phyloP scores from a whole-genome alignment of 2,888 invertebrate genomes.

The Eledone cirrhosa region DNA sequence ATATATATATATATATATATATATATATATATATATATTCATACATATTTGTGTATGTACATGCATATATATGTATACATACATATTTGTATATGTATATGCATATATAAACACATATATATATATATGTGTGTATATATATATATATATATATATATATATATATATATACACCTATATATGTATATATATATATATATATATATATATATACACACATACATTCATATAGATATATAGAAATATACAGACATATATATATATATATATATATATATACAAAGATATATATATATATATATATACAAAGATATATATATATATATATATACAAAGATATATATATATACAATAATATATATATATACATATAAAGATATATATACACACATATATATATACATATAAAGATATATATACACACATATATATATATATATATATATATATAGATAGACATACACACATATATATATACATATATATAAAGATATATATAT shows the following conservation, averaged over 20 bases:
- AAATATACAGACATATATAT: background rate
- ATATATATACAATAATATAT: background rate
- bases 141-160: conserved; percentile 5
- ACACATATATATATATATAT: background rate
- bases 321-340: background rate
- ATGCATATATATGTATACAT: no score
- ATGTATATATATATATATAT: no score
- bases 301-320: background rate
- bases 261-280: background rate
- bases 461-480: background rate
- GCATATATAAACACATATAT: background rate
- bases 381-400: background rate
- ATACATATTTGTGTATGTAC: conserved; percentile 9
- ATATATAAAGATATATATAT: background rate
- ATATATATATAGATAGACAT: background rate
- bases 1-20: background rate
- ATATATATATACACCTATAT: background rate
- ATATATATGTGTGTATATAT: background rate
- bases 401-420: background rate
- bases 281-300: conserved; percentile 7
- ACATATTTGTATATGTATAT: background rate
- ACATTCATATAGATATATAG: background rate
- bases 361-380: background rate
- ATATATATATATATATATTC: conserved; percentile 5
- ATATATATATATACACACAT: background rate